These are phyloP conservation scores for Montipora foliosa DNA, from an alignment of 64 coral and sea anemone genomes.

Conservation along the genomic window DNA sequence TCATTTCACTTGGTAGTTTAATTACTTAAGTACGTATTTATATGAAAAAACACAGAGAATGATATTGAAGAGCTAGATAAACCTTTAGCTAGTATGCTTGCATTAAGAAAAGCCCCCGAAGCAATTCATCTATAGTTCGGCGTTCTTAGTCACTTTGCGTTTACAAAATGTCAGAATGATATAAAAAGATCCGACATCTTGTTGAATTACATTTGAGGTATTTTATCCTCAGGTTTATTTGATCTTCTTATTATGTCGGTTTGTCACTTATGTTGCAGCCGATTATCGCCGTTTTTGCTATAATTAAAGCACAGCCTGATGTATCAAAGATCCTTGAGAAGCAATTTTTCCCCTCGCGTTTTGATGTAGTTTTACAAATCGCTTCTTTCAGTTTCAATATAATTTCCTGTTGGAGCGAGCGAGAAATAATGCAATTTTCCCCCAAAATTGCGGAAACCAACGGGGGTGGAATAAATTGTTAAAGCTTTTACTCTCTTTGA, in stretches of 20 bases:
- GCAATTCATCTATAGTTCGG: background rate
- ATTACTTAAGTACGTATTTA: constrained; percentile 54
- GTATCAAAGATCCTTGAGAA: background rate
- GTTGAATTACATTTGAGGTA: constrained; percentile 14
- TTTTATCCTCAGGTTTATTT: background rate
- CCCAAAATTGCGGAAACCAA: constrained; percentile 38
- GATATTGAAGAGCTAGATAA: constrained; percentile 39
- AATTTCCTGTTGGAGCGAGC: constrained; percentile 23
- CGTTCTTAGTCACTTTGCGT: background rate
- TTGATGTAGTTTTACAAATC: background rate
- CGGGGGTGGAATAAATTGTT: constrained; percentile 48
- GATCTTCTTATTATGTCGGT: constrained; percentile 30
- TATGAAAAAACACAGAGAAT: constrained; percentile 52
- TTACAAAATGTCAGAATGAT: background rate
- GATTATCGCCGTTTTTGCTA: constrained; percentile 8
- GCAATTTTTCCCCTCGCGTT: background rate
- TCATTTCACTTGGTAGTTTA: constrained; percentile 26
- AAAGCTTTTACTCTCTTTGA: constrained; percentile 49
- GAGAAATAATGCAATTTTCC: constrained; percentile 21
- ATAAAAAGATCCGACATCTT: background rate
- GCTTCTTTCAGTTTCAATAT: background rate
- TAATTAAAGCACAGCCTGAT: background rate
- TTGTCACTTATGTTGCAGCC: background rate
- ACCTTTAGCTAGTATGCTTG: background rate
- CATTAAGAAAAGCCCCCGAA: constrained; percentile 1